A percentile compares a stretch with the other conserved stretches of the same genome.
Evolutionary conservation across 2,797 vertebrate genomes (phyloP).

Genomic region (Danio tinwini): DNA sequence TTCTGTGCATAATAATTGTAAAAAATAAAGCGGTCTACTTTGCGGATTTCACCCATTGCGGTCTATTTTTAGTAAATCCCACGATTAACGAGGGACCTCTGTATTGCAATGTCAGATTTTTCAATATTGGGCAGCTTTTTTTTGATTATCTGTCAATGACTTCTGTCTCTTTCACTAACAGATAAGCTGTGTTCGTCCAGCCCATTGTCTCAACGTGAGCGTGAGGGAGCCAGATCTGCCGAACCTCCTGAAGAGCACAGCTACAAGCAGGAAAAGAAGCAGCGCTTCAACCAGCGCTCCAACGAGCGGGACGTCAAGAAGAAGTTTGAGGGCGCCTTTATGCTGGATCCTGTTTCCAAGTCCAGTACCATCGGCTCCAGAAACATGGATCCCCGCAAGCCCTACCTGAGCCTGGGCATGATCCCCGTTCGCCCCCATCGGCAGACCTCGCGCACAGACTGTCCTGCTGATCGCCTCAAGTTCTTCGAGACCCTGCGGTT

Average conservation of each 20-base stretch:
- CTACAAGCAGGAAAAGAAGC: conserved; percentile 93
- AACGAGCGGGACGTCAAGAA: conserved; percentile 95
- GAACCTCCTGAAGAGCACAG: conserved; percentile 86
- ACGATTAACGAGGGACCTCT: too few species aligned
- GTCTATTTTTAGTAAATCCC: too few species aligned
- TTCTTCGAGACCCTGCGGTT: conserved; percentile 98
- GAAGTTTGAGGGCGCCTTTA: conserved; percentile 91
- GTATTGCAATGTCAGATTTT: too few species aligned
- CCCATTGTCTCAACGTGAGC: conserved; percentile 79
- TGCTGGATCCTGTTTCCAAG: conserved; percentile 90
- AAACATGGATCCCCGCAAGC: conserved; percentile 95
- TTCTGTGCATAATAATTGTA: too few species aligned
- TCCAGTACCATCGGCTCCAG: conserved; percentile 84
- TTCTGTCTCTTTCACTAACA: conserved; percentile 52
- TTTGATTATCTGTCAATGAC: background rate
- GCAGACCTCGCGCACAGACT: conserved; percentile 96
- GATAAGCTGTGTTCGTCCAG: conserved; percentile 79
- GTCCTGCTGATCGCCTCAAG: conserved; percentile 95
- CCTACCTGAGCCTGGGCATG: conserved; percentile 97
- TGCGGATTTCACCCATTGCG: too few species aligned
- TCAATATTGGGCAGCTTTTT: too few species aligned
- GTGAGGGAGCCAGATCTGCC: conserved; percentile 75
- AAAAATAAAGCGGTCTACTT: too few species aligned
- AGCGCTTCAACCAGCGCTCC: conserved; percentile 84
- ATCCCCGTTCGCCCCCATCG: conserved; percentile 92